These are phyloP conservation scores for Malacoctenus gilli DNA, from an alignment of 2,797 vertebrate genomes.

Conservation along the genomic window DNA sequence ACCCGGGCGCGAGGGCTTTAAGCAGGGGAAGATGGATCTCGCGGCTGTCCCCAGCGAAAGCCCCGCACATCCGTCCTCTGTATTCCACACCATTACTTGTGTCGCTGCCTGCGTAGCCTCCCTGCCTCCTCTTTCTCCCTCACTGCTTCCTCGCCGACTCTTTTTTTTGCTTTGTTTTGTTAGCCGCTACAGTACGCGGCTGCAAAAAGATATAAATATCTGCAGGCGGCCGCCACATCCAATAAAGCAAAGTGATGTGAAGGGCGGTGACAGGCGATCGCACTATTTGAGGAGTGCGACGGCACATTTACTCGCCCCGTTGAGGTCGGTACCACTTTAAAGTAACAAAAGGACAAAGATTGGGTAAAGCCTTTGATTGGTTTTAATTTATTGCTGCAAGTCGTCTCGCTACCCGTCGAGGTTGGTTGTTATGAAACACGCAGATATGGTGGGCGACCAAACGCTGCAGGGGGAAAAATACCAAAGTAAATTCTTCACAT, in stretches of 20 bases:
- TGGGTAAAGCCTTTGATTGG: conserved; percentile 25
- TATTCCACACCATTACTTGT: conserved; percentile 76
- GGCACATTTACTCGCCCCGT: conserved; percentile 71
- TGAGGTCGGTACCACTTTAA: conserved; percentile 63
- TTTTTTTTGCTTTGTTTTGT: conserved; percentile 51
- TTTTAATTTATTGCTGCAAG: conserved; percentile 21
- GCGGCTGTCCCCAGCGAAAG: conserved; percentile 64
- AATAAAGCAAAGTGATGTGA: conserved; percentile 77
- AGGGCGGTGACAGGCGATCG: conserved; percentile 72
- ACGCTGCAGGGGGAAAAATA: background rate
- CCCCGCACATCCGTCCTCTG: conserved; percentile 69
- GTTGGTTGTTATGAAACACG: conserved; percentile 6
- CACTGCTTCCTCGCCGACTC: conserved; percentile 27
- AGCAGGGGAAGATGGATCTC: conserved; percentile 78
- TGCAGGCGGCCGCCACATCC: conserved; percentile 70
- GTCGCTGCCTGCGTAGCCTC: conserved; percentile 40
- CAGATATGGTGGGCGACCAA: background rate
- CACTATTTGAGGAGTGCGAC: conserved; percentile 67
- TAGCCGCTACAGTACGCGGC: conserved; percentile 55
- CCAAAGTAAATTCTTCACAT: background rate
- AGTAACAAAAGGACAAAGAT: conserved; percentile 63
- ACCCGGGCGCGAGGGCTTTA: conserved; percentile 72
- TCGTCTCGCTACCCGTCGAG: background rate
- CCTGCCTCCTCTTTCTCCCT: conserved; percentile 51
- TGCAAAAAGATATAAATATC: conserved; percentile 78